Conservation (phyloP, 2,797 vertebrate genomes). For the Enteromius radiatus region DNA sequence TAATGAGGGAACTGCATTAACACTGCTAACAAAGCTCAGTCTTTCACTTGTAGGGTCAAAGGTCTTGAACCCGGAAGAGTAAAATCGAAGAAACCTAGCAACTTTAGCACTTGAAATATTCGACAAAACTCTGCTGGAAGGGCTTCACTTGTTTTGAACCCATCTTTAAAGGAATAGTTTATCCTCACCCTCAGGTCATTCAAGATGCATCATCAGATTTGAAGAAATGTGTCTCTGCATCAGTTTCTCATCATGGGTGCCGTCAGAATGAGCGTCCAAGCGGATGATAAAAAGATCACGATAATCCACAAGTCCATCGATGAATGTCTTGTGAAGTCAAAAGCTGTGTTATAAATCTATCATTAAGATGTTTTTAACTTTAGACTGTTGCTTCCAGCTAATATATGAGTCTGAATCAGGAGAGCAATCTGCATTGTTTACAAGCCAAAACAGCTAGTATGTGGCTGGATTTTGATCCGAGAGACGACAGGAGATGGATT, state of each 20-base stretch:
- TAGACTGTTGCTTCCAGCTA: background rate
- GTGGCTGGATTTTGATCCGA: background rate
- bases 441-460: no score
- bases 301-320: background rate
- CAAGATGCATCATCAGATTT: background rate
- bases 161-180: background rate
- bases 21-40: background rate
- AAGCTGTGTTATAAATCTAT: background rate
- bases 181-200: background rate
- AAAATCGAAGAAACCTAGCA: background rate
- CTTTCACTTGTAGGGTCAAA: background rate
- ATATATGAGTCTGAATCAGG: background rate
- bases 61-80: background rate
- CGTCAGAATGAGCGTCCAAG: background rate
- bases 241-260: background rate
- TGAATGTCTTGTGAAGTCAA: background rate
- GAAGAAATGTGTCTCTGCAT: background rate
- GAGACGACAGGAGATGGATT: background rate
- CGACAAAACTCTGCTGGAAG: background rate
- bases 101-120: background rate
- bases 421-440: background rate
- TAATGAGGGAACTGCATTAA: constrained; percentile 39
- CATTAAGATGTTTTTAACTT: background rate
- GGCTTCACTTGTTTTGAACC: background rate
- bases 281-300: background rate